These are phyloP conservation scores for Babyrousa celebensis DNA, from an alignment of 2,797 vertebrate species.

Conservation along the genomic window DNA sequence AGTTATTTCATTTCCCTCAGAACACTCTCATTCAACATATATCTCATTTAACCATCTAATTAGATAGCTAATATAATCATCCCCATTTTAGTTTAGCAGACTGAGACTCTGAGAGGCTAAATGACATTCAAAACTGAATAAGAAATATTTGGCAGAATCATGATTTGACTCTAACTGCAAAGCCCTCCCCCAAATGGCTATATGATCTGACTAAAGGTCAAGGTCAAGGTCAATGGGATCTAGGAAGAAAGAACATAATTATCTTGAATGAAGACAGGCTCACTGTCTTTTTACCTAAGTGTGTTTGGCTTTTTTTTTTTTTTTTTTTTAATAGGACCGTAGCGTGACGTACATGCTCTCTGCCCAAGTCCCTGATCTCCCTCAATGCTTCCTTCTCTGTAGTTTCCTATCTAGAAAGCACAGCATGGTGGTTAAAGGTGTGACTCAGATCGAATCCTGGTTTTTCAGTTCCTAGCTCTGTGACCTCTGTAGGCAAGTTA, in stretches of 20 bases:
- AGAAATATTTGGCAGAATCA: background rate
- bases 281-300: background rate
- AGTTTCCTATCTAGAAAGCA: background rate
- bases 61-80: constrained; percentile 32
- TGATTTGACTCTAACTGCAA: constrained; percentile 29
- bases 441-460: background rate
- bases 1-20: background rate
- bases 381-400: background rate
- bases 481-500: constrained; percentile 4
- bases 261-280: background rate
- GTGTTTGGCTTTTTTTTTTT: background rate
- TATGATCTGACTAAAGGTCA: background rate
- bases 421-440: background rate
- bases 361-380: background rate
- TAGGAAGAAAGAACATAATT: background rate
- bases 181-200: background rate
- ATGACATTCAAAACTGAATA: constrained; percentile 17
- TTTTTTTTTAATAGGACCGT: background rate
- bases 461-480: background rate
- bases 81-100: constrained; percentile 25
- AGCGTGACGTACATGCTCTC: background rate
- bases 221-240: background rate
- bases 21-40: background rate
- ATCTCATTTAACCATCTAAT: constrained; percentile 33
- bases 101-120: constrained; percentile 3